Base-by-base conservation (phyloP, 2,797 vertebrate species). In the Protonibea diacanthus region DNA sequence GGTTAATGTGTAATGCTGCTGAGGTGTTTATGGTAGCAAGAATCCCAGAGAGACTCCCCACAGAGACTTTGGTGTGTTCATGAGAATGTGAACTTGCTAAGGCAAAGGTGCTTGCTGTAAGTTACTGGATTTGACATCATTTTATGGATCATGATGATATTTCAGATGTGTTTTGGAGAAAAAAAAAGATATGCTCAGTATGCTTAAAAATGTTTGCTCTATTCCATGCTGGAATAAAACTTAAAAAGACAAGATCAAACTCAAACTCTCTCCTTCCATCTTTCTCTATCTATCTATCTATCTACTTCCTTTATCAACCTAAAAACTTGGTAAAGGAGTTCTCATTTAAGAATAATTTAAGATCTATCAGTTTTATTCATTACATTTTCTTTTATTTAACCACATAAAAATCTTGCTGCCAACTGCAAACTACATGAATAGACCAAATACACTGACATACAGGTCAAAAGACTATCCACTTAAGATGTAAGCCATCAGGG, bases 101-200 rank as follows among this genome's bases (percentile, higher is more conserved):
- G 23, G 13, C 14, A 69, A 65, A 71, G 6, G 21, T 48, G 27
- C 51, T 11, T 33, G 5, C 27, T 4, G 27, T 27, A 44, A 38
- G 12, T 53, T 72, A 81, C 57, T 78, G 57, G 48, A 58, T 62
- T 58, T 86, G 58, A 71, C 20, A 47, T 56, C 44, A 13, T 10
- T 61, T 27, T 21, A 10, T 33, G 25, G 76, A 70, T 60, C 11
- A 14, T 21, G 63, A 73, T 65, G 33, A 58, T 60, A 53, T 51
- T 66, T 62, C 45, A 49, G 25, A 70, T 71, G 47, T 64, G 20
- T 59, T 73, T 70, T 45, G 56, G 21, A 20, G 21, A 48, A 20
- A 63, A n/a, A 58, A 27, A 27, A n/a, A 69, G 51, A 13, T 18
- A 42, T 45, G 52, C 42, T 0, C 56, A 45, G 49, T 62, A 64